These are phyloP conservation scores for Eublepharis macularius DNA, from an alignment of 2,113 vertebrate species.

Conservation along the genomic window DNA sequence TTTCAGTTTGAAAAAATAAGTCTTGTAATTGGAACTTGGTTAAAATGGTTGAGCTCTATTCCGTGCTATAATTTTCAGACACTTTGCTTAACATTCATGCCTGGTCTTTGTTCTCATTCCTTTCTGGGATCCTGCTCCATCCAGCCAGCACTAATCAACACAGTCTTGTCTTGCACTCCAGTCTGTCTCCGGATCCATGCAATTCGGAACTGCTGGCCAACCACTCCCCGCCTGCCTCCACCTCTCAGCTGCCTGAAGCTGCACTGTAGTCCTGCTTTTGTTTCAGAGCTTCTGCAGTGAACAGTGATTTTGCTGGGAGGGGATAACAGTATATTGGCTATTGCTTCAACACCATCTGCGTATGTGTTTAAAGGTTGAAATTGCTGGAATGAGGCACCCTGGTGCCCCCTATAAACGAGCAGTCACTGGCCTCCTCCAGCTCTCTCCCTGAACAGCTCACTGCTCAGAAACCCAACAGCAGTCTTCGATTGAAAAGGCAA, in stretches of 20 bases:
- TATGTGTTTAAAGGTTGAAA: slow-evolving; percentile 6
- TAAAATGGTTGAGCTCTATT: not conserved
- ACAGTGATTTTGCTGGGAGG: not conserved
- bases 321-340: too few relatives aligned
- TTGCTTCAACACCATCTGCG: not conserved
- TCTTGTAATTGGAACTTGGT: not conserved
- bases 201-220: not conserved
- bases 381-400: not conserved
- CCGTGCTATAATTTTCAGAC: too few relatives aligned
- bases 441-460: not conserved
- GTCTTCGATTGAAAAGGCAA: not conserved
- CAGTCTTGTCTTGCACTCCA: not conserved
- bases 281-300: not conserved
- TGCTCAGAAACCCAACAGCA: not conserved
- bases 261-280: not conserved
- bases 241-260: not conserved
- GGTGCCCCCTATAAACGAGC: slow-evolving; percentile 7
- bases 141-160: too few relatives aligned
- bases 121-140: not conserved
- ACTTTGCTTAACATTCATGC: not conserved
- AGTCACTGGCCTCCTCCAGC: not conserved
- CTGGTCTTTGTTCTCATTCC: not conserved
- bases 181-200: not conserved
- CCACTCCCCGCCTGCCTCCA: not conserved
- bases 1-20: too few relatives aligned